phyloP scores from a whole-genome alignment of 2,888 invertebrate species.

The Neoascia interrupta region DNA sequence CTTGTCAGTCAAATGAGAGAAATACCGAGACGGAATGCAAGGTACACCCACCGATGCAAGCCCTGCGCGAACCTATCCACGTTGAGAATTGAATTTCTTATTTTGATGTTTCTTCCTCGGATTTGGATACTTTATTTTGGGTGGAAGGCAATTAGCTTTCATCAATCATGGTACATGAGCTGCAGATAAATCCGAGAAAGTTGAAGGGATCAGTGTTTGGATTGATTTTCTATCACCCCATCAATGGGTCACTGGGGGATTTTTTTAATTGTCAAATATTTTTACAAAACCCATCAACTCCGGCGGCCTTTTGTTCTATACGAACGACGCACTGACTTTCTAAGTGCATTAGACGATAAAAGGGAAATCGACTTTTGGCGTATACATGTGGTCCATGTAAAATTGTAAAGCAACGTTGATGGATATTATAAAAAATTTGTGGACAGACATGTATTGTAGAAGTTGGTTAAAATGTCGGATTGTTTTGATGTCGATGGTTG shows the following conservation, averaged over 20 bases:
- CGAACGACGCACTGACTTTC: constrained; percentile 19
- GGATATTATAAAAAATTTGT: too few relatives aligned
- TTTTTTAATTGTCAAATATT: constrained; percentile 49
- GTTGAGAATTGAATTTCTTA: constrained; percentile 46
- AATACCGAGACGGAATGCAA: constrained; percentile 31
- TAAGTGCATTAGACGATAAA: constrained; percentile 9
- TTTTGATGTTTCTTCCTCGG: constrained; percentile 21
- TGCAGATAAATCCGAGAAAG: constrained; percentile 60
- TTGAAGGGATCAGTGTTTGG: constrained; percentile 39
- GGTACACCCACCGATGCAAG: neutral
- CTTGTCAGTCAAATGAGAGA: neutral
- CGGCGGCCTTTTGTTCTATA: constrained; percentile 19
- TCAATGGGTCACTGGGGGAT: constrained; percentile 33
- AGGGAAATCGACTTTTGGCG: constrained; percentile 12
- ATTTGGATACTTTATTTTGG: constrained; percentile 65
- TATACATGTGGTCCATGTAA: neutral
- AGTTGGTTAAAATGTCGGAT: too few relatives aligned
- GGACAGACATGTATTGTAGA: too few relatives aligned
- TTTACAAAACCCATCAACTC: constrained; percentile 33
- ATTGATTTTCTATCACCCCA: neutral
- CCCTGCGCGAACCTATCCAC: neutral
- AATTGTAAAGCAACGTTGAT: too few relatives aligned
- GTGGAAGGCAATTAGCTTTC: constrained; percentile 75
- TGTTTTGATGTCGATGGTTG: too few relatives aligned
- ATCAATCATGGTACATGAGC: constrained; percentile 73